A percentile compares a stretch with the other conserved stretches of the same genome.
phyloP scores from a whole-genome alignment of 2,888 invertebrate species.

The Tinea trinotella region DNA sequence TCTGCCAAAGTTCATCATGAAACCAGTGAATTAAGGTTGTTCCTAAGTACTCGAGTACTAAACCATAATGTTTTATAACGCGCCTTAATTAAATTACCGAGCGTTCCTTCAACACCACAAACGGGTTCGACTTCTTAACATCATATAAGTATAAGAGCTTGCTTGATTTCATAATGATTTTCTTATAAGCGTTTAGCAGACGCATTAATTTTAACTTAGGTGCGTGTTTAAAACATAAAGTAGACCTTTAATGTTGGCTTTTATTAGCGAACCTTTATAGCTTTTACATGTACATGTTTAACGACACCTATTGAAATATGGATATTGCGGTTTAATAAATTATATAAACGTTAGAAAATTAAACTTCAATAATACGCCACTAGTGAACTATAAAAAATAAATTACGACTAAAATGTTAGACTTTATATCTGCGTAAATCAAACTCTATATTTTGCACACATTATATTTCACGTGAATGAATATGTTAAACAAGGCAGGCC shows the following conservation, averaged over 20 bases:
- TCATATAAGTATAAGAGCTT: neutral
- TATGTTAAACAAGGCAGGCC: too few species aligned
- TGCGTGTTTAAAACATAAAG: neutral
- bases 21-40: constrained; percentile 40
- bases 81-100: constrained; percentile 59
- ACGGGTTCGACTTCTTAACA: constrained; percentile 20
- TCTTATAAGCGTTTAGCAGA: neutral
- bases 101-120: constrained; percentile 49
- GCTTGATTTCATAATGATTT: neutral
- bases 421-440: neutral
- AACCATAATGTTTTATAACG: constrained; percentile 48
- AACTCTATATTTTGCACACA: too few species aligned
- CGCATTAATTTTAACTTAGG: neutral
- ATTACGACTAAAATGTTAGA: neutral
- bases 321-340: neutral
- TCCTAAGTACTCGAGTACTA: constrained; percentile 26
- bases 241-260: neutral
- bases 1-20: constrained; percentile 42
- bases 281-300: neutral
- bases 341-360: constrained; percentile 1
- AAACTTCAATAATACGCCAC: constrained; percentile 4
- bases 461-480: too few species aligned
- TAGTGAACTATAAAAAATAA: constrained; percentile 2
- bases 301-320: constrained; percentile 9
- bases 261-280: neutral